A percentile compares a stretch with the other conserved stretches of the same genome.
Evolutionary conservation across 1,140 invertebrate genomes (phyloP).

Genomic region (Trissolcus basalis): DNA sequence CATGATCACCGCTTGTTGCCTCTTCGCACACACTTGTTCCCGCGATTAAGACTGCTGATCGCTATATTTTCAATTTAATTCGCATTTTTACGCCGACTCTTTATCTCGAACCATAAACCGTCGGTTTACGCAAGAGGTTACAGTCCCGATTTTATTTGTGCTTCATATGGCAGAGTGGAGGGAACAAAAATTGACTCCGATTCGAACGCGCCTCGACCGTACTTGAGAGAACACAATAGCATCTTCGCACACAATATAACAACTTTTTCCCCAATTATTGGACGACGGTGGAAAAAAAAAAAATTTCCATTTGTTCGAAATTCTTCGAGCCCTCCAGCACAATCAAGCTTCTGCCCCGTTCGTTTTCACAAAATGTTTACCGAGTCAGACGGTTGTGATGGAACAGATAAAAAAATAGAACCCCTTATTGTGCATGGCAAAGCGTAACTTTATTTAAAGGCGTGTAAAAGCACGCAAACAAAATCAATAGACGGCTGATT

Average conservation of each 20-base stretch:
- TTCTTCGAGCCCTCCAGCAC: slow-evolving; percentile 1
- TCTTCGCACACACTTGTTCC: slow-evolving; percentile 16
- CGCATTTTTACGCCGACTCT: slow-evolving; percentile 7
- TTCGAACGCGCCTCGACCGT: slow-evolving; percentile 7
- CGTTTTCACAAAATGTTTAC: slow-evolving; percentile 8
- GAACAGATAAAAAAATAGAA: not conserved
- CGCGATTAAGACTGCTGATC: slow-evolving; percentile 19
- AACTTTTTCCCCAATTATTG: slow-evolving; percentile 16
- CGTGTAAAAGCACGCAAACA: too few relatives aligned
- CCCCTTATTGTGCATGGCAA: too few relatives aligned
- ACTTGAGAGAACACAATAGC: slow-evolving; percentile 9
- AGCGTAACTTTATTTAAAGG: too few relatives aligned
- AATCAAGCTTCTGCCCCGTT: slow-evolving; percentile 7
- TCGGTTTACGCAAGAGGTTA: not conserved
- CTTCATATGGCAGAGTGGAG: slow-evolving; percentile 6
- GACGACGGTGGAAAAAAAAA: not conserved
- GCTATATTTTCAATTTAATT: slow-evolving; percentile 30
- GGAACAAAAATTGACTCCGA: slow-evolving; percentile 7
- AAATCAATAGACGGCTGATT: too few relatives aligned
- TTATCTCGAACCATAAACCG: slow-evolving; percentile 4
- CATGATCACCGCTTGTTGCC: slow-evolving; percentile 33
- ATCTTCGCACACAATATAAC: slow-evolving; percentile 20
- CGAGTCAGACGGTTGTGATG: slow-evolving; percentile 2
- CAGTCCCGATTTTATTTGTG: slow-evolving; percentile 2
- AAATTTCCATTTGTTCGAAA: slow-evolving; percentile 13